A percentile compares a stretch with the other conserved stretches of the same genome.
phyloP scores from a whole-genome alignment of 2,113 vertebrate species.

The Pyrgilauda ruficollis region DNA sequence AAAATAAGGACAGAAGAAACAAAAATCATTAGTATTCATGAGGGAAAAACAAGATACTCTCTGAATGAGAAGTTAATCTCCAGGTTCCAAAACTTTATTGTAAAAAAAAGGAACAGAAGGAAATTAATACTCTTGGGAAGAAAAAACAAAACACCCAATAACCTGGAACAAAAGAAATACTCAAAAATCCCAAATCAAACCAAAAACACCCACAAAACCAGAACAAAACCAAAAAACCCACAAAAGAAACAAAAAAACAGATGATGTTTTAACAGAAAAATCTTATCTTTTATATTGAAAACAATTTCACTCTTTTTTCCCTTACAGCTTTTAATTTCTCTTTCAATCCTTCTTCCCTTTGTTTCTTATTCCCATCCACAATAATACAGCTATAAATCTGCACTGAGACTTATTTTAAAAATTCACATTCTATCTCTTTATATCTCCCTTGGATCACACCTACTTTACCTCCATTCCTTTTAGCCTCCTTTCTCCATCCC shows the following conservation, averaged over 20 bases:
- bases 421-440: background rate
- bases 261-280: background rate
- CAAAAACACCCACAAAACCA: background rate
- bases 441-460: background rate
- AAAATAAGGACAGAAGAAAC: background rate
- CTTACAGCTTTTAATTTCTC: background rate
- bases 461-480: background rate
- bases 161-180: rapidly evolving
- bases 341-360: background rate
- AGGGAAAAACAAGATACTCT: background rate
- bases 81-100: background rate
- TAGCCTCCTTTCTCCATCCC: background rate
- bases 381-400: background rate
- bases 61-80: background rate
- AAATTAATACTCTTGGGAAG: background rate
- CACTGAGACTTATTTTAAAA: background rate
- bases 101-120: background rate
- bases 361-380: background rate
- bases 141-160: background rate
- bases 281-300: background rate
- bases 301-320: background rate
- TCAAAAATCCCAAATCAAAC: background rate
- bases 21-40: background rate
- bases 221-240: background rate
- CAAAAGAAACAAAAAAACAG: background rate